These are phyloP conservation scores for Conopomorpha cramerella DNA, from an alignment of 1,140 invertebrate genomes.

Conservation along the genomic window DNA sequence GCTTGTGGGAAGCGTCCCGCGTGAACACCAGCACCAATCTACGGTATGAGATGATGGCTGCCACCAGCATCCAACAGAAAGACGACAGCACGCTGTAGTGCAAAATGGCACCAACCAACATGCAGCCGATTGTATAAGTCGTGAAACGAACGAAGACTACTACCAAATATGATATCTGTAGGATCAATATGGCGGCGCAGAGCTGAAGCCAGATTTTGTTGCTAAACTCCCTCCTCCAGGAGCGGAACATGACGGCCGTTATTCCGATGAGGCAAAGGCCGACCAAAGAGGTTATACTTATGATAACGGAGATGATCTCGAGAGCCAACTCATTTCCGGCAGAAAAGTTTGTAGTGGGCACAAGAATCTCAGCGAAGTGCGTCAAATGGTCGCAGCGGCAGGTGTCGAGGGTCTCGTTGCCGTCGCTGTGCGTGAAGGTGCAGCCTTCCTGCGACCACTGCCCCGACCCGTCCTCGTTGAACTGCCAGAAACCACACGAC, in stretches of 20 bases:
- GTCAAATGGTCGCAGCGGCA: slow-evolving; percentile 56
- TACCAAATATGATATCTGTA: slow-evolving; percentile 37
- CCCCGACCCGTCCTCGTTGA: slow-evolving; percentile 21
- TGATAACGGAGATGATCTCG: slow-evolving; percentile 40
- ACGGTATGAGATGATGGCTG: slow-evolving; percentile 50
- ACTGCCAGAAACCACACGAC: slow-evolving; percentile 52
- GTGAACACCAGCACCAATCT: slow-evolving; percentile 49
- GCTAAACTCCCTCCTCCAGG: slow-evolving; percentile 52
- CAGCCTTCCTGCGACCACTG: slow-evolving; percentile 50
- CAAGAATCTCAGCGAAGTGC: slow-evolving; percentile 55
- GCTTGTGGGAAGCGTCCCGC: slow-evolving; percentile 45
- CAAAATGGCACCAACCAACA: slow-evolving; percentile 37
- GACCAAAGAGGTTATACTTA: slow-evolving; percentile 47
- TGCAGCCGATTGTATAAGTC: slow-evolving; percentile 26
- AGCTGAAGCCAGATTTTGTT: slow-evolving; percentile 59
- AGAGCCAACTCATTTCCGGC: slow-evolving; percentile 26
- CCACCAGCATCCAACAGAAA: slow-evolving; percentile 61
- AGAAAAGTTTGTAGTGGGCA: slow-evolving; percentile 27
- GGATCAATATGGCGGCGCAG: slow-evolving; percentile 38
- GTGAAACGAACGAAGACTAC: slow-evolving; percentile 31
- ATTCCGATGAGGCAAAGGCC: slow-evolving; percentile 41
- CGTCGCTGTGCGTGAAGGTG: slow-evolving; percentile 22
- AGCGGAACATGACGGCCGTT: slow-evolving; percentile 45
- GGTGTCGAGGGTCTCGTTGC: slow-evolving; percentile 28
- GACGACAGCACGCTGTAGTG: slow-evolving; percentile 53